A percentile compares a stretch with the other conserved stretches of the same genome.
These are phyloP conservation scores for Stenodera caucasica DNA, from an alignment of 2,888 invertebrate species.

Conservation along the genomic window DNA sequence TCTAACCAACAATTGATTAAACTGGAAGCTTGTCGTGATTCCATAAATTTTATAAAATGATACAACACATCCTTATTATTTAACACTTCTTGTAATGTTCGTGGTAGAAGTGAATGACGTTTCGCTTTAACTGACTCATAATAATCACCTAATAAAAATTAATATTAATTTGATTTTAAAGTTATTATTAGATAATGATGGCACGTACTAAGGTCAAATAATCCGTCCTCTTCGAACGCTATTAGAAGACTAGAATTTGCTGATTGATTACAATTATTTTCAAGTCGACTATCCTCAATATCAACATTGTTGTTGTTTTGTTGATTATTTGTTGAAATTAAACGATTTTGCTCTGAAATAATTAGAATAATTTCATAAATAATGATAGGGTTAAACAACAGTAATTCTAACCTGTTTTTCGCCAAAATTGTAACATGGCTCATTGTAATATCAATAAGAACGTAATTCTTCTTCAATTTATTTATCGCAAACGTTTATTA, in stretches of 20 bases:
- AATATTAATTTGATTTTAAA: too few relatives aligned
- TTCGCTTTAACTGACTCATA: slow-evolving; percentile 37
- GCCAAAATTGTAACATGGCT: slow-evolving; percentile 78
- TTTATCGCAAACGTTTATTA: neutral
- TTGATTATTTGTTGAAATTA: slow-evolving; percentile 2
- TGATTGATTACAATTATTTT: neutral
- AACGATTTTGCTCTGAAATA: slow-evolving; percentile 16
- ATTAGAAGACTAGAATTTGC: slow-evolving; percentile 2
- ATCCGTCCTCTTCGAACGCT: slow-evolving; percentile 49
- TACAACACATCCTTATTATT: slow-evolving; percentile 77
- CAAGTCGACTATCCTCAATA: neutral
- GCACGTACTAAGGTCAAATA: slow-evolving; percentile 49
- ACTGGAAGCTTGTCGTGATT: slow-evolving; percentile 67
- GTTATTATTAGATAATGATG: too few relatives aligned
- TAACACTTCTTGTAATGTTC: slow-evolving; percentile 75
- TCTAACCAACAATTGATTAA: slow-evolving; percentile 78
- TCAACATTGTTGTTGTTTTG: neutral
- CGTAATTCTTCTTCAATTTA: neutral
- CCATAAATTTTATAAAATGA: slow-evolving; percentile 86
- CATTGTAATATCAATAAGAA: slow-evolving; percentile 37
- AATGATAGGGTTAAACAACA: neutral
- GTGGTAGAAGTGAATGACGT: slow-evolving; percentile 66
- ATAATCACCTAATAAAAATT: slow-evolving; percentile 42
- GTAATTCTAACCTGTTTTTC: slow-evolving; percentile 64
- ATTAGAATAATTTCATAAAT: slow-evolving; percentile 1